Evolutionary conservation across 1,140 invertebrate genomes (phyloP).

Genomic region (Caenorhabditis briggsae): DNA sequence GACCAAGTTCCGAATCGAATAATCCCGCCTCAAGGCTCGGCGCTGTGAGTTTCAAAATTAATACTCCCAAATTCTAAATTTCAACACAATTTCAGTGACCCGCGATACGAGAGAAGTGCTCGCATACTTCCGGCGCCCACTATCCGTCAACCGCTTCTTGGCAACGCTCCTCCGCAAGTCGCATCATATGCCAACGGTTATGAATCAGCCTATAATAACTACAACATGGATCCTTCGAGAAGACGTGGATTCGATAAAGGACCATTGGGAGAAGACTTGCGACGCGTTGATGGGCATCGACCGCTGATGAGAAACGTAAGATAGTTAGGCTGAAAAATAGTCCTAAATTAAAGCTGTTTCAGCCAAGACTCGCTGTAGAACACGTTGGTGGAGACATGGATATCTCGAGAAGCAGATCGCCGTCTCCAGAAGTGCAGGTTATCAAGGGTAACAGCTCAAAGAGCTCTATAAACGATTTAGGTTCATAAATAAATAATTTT

Average conservation of each 20-base stretch:
- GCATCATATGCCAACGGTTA: not conserved
- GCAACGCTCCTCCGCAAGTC: not conserved
- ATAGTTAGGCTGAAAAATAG: not conserved
- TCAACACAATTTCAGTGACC: constrained; percentile 1
- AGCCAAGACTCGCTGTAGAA: not conserved
- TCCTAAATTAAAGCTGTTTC: not conserved
- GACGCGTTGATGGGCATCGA: not conserved
- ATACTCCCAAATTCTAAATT: not conserved
- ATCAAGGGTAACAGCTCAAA: not conserved
- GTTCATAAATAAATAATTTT: no score
- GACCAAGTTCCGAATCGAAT: constrained; percentile 29
- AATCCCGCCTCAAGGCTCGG: not conserved
- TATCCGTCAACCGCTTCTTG: not conserved
- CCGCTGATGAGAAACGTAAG: constrained; percentile 21
- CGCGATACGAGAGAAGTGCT: not conserved
- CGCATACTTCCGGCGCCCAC: not conserved
- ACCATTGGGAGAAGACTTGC: constrained; percentile 3
- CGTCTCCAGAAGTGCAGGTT: not conserved
- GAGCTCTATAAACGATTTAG: no score
- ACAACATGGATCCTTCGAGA: not conserved
- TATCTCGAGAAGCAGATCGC: constrained; percentile 21
- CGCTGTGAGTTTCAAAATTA: not conserved
- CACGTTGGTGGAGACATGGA: constrained; percentile 28
- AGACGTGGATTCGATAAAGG: constrained; percentile 43
- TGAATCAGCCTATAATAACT: not conserved